A percentile compares a stretch with the other conserved stretches of the same genome.
phyloP scores from a whole-genome alignment of 2,888 invertebrate genomes.

The Latrodectus elegans region DNA sequence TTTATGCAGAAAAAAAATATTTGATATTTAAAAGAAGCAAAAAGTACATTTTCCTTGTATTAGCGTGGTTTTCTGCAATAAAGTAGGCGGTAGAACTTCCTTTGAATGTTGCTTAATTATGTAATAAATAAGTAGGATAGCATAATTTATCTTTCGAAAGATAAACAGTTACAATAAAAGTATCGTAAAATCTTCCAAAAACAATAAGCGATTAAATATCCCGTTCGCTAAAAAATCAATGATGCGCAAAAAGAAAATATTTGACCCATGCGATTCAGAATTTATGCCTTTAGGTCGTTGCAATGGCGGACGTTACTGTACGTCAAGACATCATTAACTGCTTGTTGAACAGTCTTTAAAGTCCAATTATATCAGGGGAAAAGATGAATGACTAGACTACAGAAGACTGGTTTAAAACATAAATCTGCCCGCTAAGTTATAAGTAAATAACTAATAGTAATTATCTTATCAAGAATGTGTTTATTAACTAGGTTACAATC shows the following conservation, averaged over 20 bases:
- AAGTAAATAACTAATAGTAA: too few species aligned
- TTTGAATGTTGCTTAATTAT: not conserved
- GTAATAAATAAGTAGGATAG: not conserved
- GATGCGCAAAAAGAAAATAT: constrained; percentile 11
- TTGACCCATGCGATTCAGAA: constrained; percentile 21
- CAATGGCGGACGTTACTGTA: not conserved
- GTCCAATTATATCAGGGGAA: too few species aligned
- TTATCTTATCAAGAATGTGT: too few species aligned
- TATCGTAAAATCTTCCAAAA: constrained; percentile 1
- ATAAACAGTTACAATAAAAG: not conserved
- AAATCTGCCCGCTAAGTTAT: too few species aligned
- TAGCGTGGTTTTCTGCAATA: not conserved
- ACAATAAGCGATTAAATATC: not conserved
- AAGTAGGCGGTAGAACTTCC: not conserved
- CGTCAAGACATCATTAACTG: too few species aligned
- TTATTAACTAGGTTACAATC: too few species aligned
- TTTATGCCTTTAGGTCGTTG: constrained; percentile 16
- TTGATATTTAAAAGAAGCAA: not conserved
- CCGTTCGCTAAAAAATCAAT: not conserved
- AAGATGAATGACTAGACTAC: too few species aligned
- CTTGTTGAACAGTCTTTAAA: too few species aligned
- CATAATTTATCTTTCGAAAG: not conserved
- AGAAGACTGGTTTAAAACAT: too few species aligned
- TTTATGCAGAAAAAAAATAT: not conserved
- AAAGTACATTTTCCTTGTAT: not conserved